phyloP scores from a whole-genome alignment of 2,797 vertebrate species.

The Telmatherina bonti region DNA sequence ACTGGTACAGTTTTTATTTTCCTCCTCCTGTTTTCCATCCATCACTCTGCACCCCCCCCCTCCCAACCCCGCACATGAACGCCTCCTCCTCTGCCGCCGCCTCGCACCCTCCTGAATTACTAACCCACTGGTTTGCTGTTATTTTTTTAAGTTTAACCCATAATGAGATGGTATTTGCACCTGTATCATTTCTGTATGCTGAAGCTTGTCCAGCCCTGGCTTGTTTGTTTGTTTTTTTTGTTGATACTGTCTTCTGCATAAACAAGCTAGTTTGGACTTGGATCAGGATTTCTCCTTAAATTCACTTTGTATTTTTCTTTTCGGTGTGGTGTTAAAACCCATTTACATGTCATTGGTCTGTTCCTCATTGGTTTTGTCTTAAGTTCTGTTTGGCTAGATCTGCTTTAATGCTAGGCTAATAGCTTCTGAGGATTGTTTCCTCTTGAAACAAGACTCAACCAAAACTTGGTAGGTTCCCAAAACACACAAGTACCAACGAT shows the following conservation, averaged over 20 bases:
- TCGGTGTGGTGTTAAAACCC: slow-evolving; percentile 25
- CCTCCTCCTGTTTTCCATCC: slow-evolving; percentile 9
- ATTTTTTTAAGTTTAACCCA: slow-evolving; percentile 48
- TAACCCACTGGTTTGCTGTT: slow-evolving; percentile 74
- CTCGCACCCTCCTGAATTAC: slow-evolving; percentile 45
- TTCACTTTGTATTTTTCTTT: slow-evolving; percentile 41
- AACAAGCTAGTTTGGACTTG: slow-evolving; percentile 26
- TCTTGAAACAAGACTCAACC: neutral
- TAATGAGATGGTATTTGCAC: slow-evolving; percentile 62
- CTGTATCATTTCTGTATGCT: slow-evolving; percentile 80
- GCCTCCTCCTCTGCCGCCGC: slow-evolving; percentile 39
- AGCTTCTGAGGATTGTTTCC: neutral
- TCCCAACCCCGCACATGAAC: slow-evolving; percentile 17
- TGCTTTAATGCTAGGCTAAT: slow-evolving; percentile 17
- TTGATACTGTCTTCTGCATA: slow-evolving; percentile 27
- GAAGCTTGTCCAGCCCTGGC: slow-evolving; percentile 54
- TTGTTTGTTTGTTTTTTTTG: slow-evolving; percentile 10
- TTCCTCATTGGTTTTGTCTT: slow-evolving; percentile 20
- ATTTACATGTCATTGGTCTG: slow-evolving; percentile 40
- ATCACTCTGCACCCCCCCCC: slow-evolving; percentile 24
- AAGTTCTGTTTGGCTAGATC: slow-evolving; percentile 10
- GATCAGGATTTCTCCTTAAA: slow-evolving; percentile 32
- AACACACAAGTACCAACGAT: neutral
- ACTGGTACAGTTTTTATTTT: slow-evolving; percentile 15
- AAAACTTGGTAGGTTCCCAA: neutral